Conservation (phyloP, 1,140 invertebrate genomes). For the Plutomurus gul region DNA sequence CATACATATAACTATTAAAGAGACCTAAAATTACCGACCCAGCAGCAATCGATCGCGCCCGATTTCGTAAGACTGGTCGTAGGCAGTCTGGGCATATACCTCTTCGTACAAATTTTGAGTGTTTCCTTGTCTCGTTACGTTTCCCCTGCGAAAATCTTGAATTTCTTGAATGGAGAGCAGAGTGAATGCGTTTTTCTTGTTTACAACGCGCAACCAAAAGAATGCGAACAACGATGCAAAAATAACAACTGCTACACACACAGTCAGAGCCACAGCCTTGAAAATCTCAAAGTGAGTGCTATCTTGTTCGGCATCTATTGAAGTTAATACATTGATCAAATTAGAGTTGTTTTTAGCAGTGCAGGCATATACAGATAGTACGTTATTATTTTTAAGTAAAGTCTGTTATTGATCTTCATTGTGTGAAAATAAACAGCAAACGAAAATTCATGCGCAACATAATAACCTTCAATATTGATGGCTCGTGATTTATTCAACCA, state of each 20-base stretch:
- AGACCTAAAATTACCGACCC: background rate
- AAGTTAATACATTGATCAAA: too few species aligned
- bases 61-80: slow-evolving; percentile 16
- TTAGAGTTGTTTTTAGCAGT: too few species aligned
- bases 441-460: background rate
- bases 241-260: slow-evolving; percentile 1
- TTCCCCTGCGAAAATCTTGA: slow-evolving; percentile 12
- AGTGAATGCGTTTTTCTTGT: background rate
- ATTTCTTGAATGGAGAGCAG: slow-evolving; percentile 28
- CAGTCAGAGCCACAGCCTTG: slow-evolving; percentile 10
- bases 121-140: background rate
- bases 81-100: background rate
- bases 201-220: slow-evolving; percentile 4
- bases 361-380: too few species aligned
- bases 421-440: too few species aligned
- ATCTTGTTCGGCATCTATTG: too few species aligned
- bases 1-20: background rate
- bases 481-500: slow-evolving; percentile 33
- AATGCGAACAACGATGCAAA: slow-evolving; percentile 23
- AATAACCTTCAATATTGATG: slow-evolving; percentile 6
- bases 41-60: slow-evolving; percentile 20
- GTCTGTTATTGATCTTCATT: too few species aligned
- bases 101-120: background rate
- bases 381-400: too few species aligned
- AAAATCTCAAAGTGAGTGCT: background rate